A percentile compares a stretch with the other conserved stretches of the same genome.
phyloP scores from a whole-genome alignment of 1,140 invertebrate genomes.

The Temnothorax longispinosus region DNA sequence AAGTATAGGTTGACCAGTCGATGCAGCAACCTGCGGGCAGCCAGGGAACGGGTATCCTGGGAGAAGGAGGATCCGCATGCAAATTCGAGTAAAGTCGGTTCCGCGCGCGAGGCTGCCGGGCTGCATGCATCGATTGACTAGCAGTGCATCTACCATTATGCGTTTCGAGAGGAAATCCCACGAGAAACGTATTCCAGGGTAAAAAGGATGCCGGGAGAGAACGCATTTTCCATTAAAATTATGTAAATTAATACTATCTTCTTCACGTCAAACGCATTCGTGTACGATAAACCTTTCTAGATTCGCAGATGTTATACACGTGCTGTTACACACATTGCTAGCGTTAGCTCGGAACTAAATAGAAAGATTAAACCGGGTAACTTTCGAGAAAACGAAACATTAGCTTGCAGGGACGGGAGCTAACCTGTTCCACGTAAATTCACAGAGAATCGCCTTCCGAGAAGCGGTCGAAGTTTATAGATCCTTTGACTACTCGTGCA shows the following conservation, averaged over 20 bases:
- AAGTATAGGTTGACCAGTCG: constrained; percentile 60
- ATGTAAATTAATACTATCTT: constrained; percentile 25
- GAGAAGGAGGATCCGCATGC: constrained; percentile 67
- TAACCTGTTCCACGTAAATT: constrained; percentile 42
- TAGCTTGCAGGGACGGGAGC: background rate
- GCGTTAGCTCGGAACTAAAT: constrained; percentile 11
- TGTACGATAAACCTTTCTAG: background rate
- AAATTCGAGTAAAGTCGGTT: constrained; percentile 68
- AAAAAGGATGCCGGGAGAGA: constrained; percentile 8
- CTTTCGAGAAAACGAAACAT: constrained; percentile 14
- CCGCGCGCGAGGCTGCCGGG: constrained; percentile 46
- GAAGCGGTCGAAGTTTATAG: constrained; percentile 48
- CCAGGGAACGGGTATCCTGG: constrained; percentile 50
- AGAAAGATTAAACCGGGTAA: constrained; percentile 34
- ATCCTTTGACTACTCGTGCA: constrained; percentile 53
- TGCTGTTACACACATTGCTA: background rate
- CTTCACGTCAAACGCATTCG: background rate
- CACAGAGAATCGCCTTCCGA: constrained; percentile 50
- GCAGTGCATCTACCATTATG: constrained; percentile 49
- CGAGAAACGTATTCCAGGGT: constrained; percentile 14
- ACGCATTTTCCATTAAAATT: constrained; percentile 26
- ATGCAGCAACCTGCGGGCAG: constrained; percentile 57
- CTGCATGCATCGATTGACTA: constrained; percentile 56
- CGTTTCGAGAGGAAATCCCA: constrained; percentile 49
- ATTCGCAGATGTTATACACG: background rate